Evolutionary conservation across 2,888 invertebrate species (phyloP).

Genomic region (Hirtodrosophila trivittata): DNA sequence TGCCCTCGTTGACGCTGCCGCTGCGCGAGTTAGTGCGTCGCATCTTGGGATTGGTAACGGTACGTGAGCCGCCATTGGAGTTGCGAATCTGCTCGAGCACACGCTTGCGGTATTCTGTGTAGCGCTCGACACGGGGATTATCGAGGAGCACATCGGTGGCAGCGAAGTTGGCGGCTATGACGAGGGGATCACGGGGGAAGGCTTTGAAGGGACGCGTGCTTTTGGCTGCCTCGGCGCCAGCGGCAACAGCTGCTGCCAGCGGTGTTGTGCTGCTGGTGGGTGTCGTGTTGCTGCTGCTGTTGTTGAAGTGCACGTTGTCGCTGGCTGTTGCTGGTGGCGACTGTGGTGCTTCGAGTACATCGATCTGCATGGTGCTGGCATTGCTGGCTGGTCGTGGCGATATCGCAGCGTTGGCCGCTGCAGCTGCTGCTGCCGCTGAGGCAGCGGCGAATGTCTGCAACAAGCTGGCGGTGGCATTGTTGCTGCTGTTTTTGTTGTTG

Average conservation of each 20-base stretch:
- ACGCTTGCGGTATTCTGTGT: slow-evolving; percentile 88
- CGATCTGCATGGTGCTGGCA: slow-evolving; percentile 68
- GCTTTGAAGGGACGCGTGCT: slow-evolving; percentile 88
- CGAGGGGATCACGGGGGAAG: slow-evolving; percentile 88
- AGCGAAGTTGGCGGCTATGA: slow-evolving; percentile 86
- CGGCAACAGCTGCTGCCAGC: slow-evolving; percentile 20
- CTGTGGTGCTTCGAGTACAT: slow-evolving; percentile 51
- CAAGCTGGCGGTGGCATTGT: slow-evolving; percentile 39
- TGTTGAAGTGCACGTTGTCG: slow-evolving; percentile 10
- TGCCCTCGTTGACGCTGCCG: slow-evolving; percentile 76
- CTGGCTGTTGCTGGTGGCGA: slow-evolving; percentile 38
- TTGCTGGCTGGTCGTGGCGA: slow-evolving; percentile 60
- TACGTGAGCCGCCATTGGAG: slow-evolving; percentile 86
- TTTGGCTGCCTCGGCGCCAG: slow-evolving; percentile 78
- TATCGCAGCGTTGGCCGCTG: slow-evolving; percentile 45
- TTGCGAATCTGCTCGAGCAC: slow-evolving; percentile 87
- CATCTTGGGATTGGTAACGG: slow-evolving; percentile 89
- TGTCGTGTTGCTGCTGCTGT: slow-evolving; percentile 46
- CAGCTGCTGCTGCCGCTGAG: slow-evolving; percentile 34
- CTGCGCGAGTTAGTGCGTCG: slow-evolving; percentile 85
- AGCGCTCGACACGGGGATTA: slow-evolving; percentile 87
- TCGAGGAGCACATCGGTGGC: slow-evolving; percentile 85
- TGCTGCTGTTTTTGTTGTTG: slow-evolving; percentile 16
- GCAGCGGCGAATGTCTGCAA: slow-evolving; percentile 47
- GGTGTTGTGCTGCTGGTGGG: slow-evolving; percentile 43